phyloP scores from a whole-genome alignment of 1,140 invertebrate genomes.

The Drosophila setifemur region DNA sequence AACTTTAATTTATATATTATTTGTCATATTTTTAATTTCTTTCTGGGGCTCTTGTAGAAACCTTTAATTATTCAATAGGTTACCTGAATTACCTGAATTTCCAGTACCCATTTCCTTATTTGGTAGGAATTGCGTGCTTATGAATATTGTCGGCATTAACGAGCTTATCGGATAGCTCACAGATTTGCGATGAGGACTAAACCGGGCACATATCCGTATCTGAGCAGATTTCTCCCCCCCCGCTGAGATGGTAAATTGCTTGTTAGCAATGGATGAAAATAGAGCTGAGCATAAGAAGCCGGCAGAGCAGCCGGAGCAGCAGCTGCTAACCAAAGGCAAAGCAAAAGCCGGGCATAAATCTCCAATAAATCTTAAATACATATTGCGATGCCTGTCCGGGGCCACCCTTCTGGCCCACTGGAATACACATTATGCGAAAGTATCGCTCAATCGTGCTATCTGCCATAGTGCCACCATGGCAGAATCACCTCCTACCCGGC shows the following conservation, averaged over 20 bases:
- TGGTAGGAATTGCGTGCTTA: not conserved
- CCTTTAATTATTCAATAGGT: no score
- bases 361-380: constrained; percentile 68
- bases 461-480: not conserved
- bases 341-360: constrained; percentile 71
- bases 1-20: no score
- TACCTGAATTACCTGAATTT: no score
- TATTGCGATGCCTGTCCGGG: constrained; percentile 55
- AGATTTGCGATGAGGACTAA: not conserved
- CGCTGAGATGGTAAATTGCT: constrained; percentile 29
- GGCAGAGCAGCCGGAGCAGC: constrained; percentile 9
- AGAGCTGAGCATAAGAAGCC: constrained; percentile 23
- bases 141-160: constrained; percentile 2
- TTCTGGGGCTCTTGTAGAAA: no score
- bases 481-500: not conserved
- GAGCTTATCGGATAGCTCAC: not conserved
- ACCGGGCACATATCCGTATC: not conserved
- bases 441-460: constrained; percentile 65
- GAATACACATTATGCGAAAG: constrained; percentile 53
- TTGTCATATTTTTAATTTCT: no score
- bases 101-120: no score
- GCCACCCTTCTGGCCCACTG: constrained; percentile 28
- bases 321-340: constrained; percentile 26
- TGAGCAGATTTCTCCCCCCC: constrained; percentile 10
- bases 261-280: constrained; percentile 50